phyloP scores from a whole-genome alignment of 2,797 vertebrate species.

The Benthosema pterotum region DNA sequence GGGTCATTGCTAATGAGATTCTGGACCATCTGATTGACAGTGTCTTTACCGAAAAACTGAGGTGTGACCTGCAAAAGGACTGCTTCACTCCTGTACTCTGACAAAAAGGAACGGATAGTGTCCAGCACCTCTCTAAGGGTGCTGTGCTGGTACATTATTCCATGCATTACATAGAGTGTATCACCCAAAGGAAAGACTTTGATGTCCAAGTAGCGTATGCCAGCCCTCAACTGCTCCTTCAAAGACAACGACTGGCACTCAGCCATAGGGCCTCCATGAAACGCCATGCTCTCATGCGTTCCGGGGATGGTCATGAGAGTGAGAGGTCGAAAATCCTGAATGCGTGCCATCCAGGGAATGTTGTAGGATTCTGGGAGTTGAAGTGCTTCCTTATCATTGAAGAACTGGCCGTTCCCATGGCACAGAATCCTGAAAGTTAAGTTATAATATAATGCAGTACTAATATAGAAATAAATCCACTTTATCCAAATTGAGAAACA shows the following conservation, averaged over 20 bases:
- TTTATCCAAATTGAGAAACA: too few species aligned
- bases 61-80: conserved; percentile 56
- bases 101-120: conserved; percentile 53
- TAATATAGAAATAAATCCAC: too few species aligned
- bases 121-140: conserved; percentile 45
- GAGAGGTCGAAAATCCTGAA: conserved; percentile 46
- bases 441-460: too few species aligned
- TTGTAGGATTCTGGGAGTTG: conserved; percentile 48
- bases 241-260: conserved; percentile 58
- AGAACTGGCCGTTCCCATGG: conserved; percentile 34
- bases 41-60: conserved; percentile 29
- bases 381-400: conserved; percentile 48
- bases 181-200: conserved; percentile 47
- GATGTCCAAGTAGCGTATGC: conserved; percentile 70
- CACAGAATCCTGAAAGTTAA: conserved; percentile 29
- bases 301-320: conserved; percentile 63
- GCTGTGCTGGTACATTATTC: conserved; percentile 45
- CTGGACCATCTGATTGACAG: conserved; percentile 45
- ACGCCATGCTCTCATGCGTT: conserved; percentile 60
- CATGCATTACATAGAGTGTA: conserved; percentile 54
- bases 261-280: conserved; percentile 44
- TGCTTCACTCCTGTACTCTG: conserved; percentile 37
- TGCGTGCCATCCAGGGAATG: conserved; percentile 58
- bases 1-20: conserved; percentile 31
- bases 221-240: conserved; percentile 60